phyloP scores from a whole-genome alignment of 2,113 vertebrate species.

The Perognathus longimembris region DNA sequence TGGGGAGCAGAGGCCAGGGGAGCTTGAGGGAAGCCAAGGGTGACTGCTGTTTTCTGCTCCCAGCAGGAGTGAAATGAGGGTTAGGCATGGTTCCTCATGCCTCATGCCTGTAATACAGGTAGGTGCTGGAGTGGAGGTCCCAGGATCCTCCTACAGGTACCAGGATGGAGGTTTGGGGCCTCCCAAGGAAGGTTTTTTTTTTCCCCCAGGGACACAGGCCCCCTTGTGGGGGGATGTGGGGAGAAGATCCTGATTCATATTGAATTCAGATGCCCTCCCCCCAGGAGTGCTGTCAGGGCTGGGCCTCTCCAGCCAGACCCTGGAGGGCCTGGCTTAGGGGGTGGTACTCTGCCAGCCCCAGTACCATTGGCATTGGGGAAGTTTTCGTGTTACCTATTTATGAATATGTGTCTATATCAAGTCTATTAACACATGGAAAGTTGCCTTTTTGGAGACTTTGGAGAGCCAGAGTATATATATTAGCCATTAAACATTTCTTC shows the following conservation, averaged over 20 bases:
- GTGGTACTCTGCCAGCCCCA: neutral
- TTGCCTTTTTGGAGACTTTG: constrained; percentile 68
- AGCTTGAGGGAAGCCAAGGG: too few species aligned
- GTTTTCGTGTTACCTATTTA: constrained; percentile 70
- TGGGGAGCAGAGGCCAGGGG: neutral
- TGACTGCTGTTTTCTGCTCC: too few species aligned
- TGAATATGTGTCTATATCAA: constrained; percentile 70
- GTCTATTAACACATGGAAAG: constrained; percentile 71
- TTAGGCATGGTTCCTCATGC: too few species aligned
- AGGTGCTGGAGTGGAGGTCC: too few species aligned
- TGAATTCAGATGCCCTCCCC: neutral
- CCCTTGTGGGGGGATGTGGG: neutral
- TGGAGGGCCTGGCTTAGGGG: too few species aligned
- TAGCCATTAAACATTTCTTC: constrained; percentile 70
- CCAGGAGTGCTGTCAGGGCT: neutral
- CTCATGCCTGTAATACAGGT: too few species aligned
- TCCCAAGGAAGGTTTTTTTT: neutral
- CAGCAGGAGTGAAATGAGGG: too few species aligned
- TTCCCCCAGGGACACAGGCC: neutral
- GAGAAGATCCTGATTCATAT: constrained; percentile 39
- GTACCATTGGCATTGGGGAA: constrained; percentile 40
- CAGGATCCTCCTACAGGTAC: neutral
- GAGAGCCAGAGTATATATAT: constrained; percentile 65
- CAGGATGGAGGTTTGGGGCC: neutral
- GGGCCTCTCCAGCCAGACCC: neutral